A percentile compares a stretch with the other conserved stretches of the same genome.
These are phyloP conservation scores for Podocnemis expansa DNA, from an alignment of 2,113 vertebrate species.

Conservation along the genomic window DNA sequence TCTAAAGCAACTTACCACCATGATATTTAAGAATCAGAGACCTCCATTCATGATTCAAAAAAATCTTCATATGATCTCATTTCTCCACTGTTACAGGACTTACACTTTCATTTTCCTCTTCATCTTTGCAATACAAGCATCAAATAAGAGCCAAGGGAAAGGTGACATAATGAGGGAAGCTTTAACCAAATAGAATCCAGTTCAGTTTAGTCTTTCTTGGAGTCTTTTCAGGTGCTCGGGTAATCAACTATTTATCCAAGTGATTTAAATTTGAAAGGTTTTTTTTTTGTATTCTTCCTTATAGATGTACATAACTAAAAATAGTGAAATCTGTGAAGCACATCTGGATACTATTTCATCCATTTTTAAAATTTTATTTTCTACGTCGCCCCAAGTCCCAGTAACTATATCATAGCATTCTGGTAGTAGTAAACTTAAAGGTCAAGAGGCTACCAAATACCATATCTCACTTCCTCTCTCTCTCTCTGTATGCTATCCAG, in stretches of 20 bases:
- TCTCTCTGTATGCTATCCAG: background rate
- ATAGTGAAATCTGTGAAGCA: background rate
- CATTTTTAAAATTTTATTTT: background rate
- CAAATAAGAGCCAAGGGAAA: background rate
- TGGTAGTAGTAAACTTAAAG: background rate
- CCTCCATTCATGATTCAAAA: background rate
- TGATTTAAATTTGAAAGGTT: background rate
- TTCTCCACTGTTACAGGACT: slow-evolving; percentile 17
- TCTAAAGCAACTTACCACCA: slow-evolving; percentile 71
- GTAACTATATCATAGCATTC: background rate
- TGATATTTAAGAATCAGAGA: slow-evolving; percentile 53
- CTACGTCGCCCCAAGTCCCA: background rate
- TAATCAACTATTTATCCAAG: background rate
- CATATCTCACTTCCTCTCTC: background rate
- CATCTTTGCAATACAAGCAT: background rate
- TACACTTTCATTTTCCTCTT: background rate
- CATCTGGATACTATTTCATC: background rate
- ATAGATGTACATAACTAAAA: background rate
- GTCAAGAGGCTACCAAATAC: background rate
- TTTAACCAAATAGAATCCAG: background rate
- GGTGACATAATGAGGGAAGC: background rate
- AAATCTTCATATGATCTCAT: slow-evolving; percentile 23
- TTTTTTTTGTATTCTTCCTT: background rate
- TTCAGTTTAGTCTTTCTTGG: background rate
- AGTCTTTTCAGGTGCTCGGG: background rate